Conservation (phyloP, 2,888 invertebrate genomes). For the Lasioglossum pauxillum region DNA sequence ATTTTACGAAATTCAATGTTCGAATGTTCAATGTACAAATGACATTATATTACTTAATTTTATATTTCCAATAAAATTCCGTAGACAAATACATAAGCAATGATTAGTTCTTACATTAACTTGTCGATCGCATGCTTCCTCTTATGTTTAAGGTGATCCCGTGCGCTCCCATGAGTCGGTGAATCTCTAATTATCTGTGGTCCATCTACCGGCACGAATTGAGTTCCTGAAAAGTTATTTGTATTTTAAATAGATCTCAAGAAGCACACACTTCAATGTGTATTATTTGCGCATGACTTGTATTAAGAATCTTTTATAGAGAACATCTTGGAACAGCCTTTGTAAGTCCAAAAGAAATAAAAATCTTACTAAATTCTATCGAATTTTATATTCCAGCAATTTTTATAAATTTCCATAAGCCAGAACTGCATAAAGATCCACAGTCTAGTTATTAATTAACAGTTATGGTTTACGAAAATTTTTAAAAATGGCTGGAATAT, state of each 20-base stretch:
- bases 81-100: background rate
- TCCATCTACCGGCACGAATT: conserved; percentile 69
- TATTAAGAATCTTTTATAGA: background rate
- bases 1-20: background rate
- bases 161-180: conserved; percentile 76
- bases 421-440: too few species aligned
- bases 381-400: too few species aligned
- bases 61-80: background rate
- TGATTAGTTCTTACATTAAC: conserved; percentile 68
- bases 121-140: conserved; percentile 78
- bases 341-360: too few species aligned
- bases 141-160: conserved; percentile 80
- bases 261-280: background rate
- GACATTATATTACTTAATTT: background rate
- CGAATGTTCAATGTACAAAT: background rate
- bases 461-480: too few species aligned
- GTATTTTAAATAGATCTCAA: too few species aligned
- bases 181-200: conserved; percentile 75
- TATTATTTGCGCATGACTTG: background rate
- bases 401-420: too few species aligned
- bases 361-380: too few species aligned
- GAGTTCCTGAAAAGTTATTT: conserved; percentile 65
- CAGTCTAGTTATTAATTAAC: too few species aligned
- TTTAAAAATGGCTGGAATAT: too few species aligned
- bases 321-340: background rate